Evolutionary conservation across 2,797 vertebrate genomes (phyloP).

Genomic region (Sebastolobus altivelis): DNA sequence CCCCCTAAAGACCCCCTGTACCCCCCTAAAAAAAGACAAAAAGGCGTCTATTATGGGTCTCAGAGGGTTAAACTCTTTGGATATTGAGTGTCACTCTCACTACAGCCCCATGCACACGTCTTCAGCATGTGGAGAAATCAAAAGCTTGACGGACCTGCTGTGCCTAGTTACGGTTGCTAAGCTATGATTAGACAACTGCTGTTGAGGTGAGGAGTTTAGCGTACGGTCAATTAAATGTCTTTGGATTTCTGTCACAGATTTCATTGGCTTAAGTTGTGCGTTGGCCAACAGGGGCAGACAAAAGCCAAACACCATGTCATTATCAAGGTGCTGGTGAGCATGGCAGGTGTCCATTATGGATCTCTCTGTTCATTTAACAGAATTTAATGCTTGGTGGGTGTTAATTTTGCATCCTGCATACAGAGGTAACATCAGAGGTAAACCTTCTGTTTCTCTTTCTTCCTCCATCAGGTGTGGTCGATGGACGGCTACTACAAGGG

Average conservation of each 20-base stretch:
- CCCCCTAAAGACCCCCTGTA: too few relatives aligned
- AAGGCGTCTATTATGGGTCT: too few relatives aligned
- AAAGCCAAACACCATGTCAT: conserved; percentile 13
- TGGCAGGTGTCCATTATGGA: conserved; percentile 10
- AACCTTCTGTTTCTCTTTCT: background rate
- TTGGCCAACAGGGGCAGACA: background rate
- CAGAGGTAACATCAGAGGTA: background rate
- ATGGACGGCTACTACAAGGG: conserved; percentile 97
- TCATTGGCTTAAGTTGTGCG: conserved; percentile 8
- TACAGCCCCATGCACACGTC: background rate
- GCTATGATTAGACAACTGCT: background rate
- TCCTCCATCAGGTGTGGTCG: conserved; percentile 90
- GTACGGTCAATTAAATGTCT: background rate
- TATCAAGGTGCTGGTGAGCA: conserved; percentile 14
- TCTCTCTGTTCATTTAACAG: conserved; percentile 12
- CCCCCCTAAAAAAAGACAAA: too few relatives aligned
- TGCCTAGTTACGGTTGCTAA: background rate
- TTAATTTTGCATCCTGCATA: background rate
- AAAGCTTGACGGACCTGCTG: conserved; percentile 1
- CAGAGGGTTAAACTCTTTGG: background rate
- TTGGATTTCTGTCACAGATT: background rate
- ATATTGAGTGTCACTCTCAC: background rate
- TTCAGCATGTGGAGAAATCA: background rate
- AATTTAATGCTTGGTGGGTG: background rate
- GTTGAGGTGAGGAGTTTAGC: background rate